Conservation (phyloP, 2,888 invertebrate species). For the Yponomeuta cagnagella region DNA sequence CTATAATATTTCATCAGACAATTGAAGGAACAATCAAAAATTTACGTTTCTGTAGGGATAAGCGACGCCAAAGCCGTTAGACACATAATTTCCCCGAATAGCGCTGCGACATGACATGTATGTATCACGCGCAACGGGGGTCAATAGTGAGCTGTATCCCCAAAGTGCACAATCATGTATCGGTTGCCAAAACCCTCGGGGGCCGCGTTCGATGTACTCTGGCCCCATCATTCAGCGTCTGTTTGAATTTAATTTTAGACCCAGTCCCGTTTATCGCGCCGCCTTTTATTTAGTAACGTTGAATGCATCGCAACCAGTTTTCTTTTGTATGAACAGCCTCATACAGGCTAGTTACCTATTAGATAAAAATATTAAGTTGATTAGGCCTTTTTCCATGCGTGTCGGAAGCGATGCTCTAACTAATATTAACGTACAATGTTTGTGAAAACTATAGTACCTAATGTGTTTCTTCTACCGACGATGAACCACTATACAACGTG, state of each 20-base stretch:
- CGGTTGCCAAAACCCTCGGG: conserved; percentile 68
- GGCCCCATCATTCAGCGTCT: conserved; percentile 52
- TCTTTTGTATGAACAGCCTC: too few relatives aligned
- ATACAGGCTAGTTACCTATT: too few relatives aligned
- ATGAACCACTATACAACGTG: too few relatives aligned
- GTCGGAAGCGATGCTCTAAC: not conserved
- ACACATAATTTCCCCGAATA: not conserved
- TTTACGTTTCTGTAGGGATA: not conserved
- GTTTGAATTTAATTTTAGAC: conserved; percentile 63
- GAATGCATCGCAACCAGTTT: too few relatives aligned
- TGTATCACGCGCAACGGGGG: conserved; percentile 18
- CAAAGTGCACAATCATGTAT: conserved; percentile 70
- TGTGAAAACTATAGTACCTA: too few relatives aligned
- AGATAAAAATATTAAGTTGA: too few relatives aligned
- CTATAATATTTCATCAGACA: not conserved
- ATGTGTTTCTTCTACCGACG: too few relatives aligned
- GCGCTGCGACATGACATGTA: not conserved
- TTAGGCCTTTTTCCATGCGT: too few relatives aligned
- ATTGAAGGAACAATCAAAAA: not conserved
- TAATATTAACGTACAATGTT: not conserved
- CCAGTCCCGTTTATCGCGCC: conserved; percentile 11
- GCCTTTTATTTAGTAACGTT: not conserved
- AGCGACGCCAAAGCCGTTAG: not conserved
- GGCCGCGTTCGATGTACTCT: conserved; percentile 36
- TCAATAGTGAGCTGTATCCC: conserved; percentile 27